Percentiles rank a stretch among this genome's conserved stretches.
Conservation (phyloP, 2,888 invertebrate species). For the Chloromyia formosa region DNA sequence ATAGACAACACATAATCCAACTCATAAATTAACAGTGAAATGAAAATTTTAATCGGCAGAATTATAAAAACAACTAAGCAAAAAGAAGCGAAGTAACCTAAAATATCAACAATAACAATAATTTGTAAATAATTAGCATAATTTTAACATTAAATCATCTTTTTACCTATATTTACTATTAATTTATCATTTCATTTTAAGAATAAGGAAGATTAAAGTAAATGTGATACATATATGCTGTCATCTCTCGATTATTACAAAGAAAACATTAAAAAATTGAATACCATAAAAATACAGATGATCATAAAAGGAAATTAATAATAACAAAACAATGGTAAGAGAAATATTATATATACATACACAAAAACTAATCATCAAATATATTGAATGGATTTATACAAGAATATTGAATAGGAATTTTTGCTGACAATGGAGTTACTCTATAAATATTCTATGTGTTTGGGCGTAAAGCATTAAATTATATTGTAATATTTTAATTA, state of each 20-base stretch:
- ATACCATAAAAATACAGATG: constrained; percentile 1
- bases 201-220: constrained; percentile 28
- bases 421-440: constrained; percentile 12
- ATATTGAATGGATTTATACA: constrained; percentile 38
- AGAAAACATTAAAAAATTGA: constrained; percentile 12
- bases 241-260: constrained; percentile 24
- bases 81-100: no score
- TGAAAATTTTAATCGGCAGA: no score
- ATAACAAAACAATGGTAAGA: not conserved
- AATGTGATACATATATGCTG: constrained; percentile 42
- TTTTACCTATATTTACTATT: constrained; percentile 12
- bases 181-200: constrained; percentile 37
- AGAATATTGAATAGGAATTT: constrained; percentile 20
- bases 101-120: no score
- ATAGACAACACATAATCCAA: no score
- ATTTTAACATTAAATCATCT: constrained; percentile 11
- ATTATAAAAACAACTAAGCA: no score
- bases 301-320: not conserved
- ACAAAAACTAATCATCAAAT: constrained; percentile 13
- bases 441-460: constrained; percentile 17
- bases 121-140: not conserved
- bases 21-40: no score
- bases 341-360: constrained; percentile 20
- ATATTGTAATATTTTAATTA: not conserved
- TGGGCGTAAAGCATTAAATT: not conserved